Evolutionary conservation across 2,113 vertebrate species (phyloP).

Genomic region (Boleophthalmus pectinirostris): DNA sequence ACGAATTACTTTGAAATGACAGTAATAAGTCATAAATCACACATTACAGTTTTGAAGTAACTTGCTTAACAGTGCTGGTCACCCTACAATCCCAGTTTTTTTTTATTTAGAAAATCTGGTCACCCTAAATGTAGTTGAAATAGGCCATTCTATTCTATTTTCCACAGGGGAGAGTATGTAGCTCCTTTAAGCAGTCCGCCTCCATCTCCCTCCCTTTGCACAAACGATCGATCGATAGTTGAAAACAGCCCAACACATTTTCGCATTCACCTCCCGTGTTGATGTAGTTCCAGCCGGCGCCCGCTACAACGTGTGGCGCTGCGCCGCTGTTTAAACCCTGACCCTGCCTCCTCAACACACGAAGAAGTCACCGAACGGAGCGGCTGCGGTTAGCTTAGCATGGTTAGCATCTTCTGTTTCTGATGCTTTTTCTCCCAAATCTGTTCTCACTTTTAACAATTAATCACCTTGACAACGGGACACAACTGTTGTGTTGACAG

Average conservation of each 20-base stretch:
- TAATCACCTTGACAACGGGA: neutral
- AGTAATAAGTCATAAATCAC: too few relatives aligned
- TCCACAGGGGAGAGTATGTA: conserved; percentile 72
- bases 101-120: too few relatives aligned
- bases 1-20: too few relatives aligned
- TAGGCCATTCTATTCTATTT: too few relatives aligned
- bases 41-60: too few relatives aligned
- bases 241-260: too few relatives aligned
- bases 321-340: neutral
- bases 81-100: too few relatives aligned
- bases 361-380: neutral
- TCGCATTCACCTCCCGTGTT: neutral
- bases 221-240: too few relatives aligned
- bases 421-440: neutral
- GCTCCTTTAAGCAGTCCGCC: neutral
- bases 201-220: neutral
- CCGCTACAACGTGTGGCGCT: neutral
- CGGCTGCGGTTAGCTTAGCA: neutral
- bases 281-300: neutral
- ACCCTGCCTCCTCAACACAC: neutral
- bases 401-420: neutral
- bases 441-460: neutral
- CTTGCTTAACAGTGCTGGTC: too few relatives aligned
- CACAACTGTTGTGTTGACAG: too few relatives aligned
- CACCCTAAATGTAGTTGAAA: too few relatives aligned